These are phyloP conservation scores for Sitta carolinensis DNA, from an alignment of 2,797 vertebrate genomes.

Conservation along the genomic window DNA sequence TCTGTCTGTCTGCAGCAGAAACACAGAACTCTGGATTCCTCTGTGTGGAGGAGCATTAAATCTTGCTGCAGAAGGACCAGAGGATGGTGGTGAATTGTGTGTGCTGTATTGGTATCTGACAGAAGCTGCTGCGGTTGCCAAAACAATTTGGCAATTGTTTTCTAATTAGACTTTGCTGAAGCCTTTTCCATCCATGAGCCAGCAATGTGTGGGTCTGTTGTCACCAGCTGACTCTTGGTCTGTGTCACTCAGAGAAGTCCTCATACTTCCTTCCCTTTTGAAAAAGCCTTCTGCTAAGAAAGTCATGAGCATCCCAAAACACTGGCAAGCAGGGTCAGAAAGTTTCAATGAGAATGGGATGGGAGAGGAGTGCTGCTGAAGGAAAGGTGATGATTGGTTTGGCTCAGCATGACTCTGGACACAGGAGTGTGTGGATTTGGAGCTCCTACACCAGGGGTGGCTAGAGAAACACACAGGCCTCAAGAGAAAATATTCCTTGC, in stretches of 20 bases:
- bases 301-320: background rate
- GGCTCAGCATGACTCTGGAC: background rate
- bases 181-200: background rate
- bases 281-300: background rate
- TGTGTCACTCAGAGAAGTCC: background rate
- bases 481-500: background rate
- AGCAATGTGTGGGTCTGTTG: background rate
- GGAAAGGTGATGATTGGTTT: background rate
- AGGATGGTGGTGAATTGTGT: background rate
- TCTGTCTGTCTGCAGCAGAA: background rate
- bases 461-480: background rate
- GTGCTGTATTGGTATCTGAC: background rate
- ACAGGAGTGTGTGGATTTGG: background rate
- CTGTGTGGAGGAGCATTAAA: background rate
- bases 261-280: background rate
- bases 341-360: background rate
- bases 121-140: background rate
- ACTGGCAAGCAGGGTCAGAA: background rate
- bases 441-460: background rate
- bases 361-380: background rate
- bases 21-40: background rate
- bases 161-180: background rate
- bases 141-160: background rate
- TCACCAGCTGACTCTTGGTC: background rate
- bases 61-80: background rate